Evolutionary conservation across 2,888 invertebrate genomes (phyloP).

Genomic region (Saturnia japonica): DNA sequence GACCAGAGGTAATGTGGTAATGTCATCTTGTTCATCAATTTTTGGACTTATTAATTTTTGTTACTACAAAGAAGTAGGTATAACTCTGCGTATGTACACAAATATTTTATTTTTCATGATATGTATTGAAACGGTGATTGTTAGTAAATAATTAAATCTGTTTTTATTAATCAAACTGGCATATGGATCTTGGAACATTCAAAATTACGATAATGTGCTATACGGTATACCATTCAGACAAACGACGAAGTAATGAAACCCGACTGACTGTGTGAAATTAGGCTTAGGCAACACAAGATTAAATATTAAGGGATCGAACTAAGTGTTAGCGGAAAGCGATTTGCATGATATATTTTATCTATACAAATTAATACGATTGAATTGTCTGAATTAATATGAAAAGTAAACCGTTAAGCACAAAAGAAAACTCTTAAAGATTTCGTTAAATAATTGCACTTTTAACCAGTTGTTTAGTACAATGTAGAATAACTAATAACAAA

Average conservation of each 20-base stretch:
- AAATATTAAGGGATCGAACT: conserved; percentile 3
- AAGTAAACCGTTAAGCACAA: too few species aligned
- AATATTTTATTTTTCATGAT: not conserved
- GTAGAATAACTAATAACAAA: too few species aligned
- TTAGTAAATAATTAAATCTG: not conserved
- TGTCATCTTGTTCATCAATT: too few species aligned
- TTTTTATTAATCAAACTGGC: not conserved
- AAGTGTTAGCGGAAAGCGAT: conserved; percentile 10
- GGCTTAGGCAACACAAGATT: conserved; percentile 18
- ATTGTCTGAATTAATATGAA: too few species aligned
- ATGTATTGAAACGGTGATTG: not conserved
- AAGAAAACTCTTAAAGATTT: too few species aligned
- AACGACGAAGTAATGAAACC: conserved; percentile 17
- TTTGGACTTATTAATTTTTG: too few species aligned
- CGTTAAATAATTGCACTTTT: too few species aligned
- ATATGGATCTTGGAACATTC: conserved; percentile 1
- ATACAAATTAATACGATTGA: too few species aligned
- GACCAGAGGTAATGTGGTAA: too few species aligned
- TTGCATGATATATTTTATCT: not conserved
- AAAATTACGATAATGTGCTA: conserved; percentile 21
- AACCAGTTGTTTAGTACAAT: too few species aligned
- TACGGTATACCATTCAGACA: conserved; percentile 26
- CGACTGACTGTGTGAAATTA: conserved; percentile 21
- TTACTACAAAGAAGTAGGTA: too few species aligned
- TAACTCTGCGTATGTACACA: too few species aligned